Evolutionary conservation across 2,113 vertebrate species (phyloP).

Genomic region (Hirundichthys speculiger): DNA sequence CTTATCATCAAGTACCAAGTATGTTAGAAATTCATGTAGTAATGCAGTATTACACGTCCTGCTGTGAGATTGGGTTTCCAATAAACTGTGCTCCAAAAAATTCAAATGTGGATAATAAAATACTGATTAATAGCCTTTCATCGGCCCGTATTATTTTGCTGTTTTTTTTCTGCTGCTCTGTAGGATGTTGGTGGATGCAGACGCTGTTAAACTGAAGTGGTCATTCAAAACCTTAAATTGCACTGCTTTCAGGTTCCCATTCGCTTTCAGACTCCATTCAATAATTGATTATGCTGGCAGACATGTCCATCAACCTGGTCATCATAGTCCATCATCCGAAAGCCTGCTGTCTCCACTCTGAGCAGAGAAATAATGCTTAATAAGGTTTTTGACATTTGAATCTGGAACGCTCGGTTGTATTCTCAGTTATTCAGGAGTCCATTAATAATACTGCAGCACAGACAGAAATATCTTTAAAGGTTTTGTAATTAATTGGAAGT

Average conservation of each 20-base stretch:
- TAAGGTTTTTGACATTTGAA: conserved; percentile 42
- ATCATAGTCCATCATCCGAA: conserved; percentile 55
- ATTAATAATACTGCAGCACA: conserved; percentile 16
- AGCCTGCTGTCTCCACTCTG: conserved; percentile 22
- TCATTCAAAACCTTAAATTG: conserved; percentile 35
- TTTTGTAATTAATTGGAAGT: conserved; percentile 28
- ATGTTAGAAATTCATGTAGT: no score
- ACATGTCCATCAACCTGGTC: conserved; percentile 59
- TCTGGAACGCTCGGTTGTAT: conserved; percentile 22
- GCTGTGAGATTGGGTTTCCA: no score
- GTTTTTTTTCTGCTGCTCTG: no score
- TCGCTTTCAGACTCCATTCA: conserved; percentile 31
- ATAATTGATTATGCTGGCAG: conserved; percentile 55
- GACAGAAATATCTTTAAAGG: conserved; percentile 29
- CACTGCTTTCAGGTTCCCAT: conserved; percentile 33
- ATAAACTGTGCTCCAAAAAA: no score
- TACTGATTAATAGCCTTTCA: no score
- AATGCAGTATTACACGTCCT: no score
- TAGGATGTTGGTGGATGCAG: no score
- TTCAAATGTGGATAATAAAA: no score
- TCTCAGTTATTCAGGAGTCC: conserved; percentile 28
- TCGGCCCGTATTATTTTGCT: no score
- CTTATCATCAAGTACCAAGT: no score
- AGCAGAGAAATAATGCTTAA: conserved; percentile 34
- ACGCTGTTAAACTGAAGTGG: no score